Evolutionary conservation across 2,113 vertebrate species (phyloP).

Genomic region (Pelecanoides urinatrix): DNA sequence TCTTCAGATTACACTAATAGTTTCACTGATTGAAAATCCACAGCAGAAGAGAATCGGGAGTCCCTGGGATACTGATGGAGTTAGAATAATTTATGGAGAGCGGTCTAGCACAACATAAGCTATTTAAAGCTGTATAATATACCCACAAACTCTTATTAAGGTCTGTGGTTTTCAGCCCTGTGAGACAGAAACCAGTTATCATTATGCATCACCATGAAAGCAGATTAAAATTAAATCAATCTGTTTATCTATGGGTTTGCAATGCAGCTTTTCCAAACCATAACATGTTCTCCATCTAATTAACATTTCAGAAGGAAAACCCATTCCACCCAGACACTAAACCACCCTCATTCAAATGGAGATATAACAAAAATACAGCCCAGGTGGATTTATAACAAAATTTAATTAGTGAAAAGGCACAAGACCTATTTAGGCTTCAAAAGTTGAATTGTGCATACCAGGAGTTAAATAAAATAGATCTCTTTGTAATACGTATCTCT

Average conservation of each 20-base stretch:
- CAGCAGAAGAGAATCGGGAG: conserved; percentile 52
- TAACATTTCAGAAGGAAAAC: conserved; percentile 68
- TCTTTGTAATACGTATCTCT: not conserved
- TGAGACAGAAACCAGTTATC: conserved; percentile 70
- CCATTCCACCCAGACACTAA: not conserved
- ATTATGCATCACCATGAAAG: conserved; percentile 72
- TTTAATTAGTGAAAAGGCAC: conserved; percentile 66
- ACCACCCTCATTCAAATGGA: conserved; percentile 34
- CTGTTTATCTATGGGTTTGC: conserved; percentile 74
- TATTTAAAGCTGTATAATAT: conserved; percentile 74
- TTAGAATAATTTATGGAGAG: conserved; percentile 67
- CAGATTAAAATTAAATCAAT: conserved; percentile 80
- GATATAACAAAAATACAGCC: conserved; percentile 46
- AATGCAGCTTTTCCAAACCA: conserved; percentile 50
- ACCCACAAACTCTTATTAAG: conserved; percentile 69
- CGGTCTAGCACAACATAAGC: conserved; percentile 57
- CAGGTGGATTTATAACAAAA: conserved; percentile 49
- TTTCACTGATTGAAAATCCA: conserved; percentile 58
- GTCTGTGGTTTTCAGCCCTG: conserved; percentile 65
- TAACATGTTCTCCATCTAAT: conserved; percentile 65
- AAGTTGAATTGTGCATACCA: not conserved
- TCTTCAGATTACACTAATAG: conserved; percentile 28
- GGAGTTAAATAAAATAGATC: not conserved
- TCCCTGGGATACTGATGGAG: conserved; percentile 48
- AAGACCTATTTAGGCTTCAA: not conserved